Base-by-base conservation (phyloP, 2,888 invertebrate species). In the Pyrochroa serraticornis region DNA sequence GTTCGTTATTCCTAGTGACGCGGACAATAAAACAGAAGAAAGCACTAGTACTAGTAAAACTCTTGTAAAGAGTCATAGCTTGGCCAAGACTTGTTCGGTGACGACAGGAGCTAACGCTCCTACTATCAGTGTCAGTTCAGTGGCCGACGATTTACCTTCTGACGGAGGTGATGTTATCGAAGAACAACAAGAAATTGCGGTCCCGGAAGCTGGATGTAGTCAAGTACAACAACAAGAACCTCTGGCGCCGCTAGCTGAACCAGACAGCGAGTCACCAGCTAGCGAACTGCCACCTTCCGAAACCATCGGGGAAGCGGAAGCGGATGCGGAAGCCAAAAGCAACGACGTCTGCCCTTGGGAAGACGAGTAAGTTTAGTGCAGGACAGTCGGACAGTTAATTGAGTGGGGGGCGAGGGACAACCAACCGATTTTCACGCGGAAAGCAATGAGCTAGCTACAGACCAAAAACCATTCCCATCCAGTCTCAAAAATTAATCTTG, bases 321-420 rank as follows among this genome's bases (percentile, higher is more conserved):
- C 75, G 42, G 78, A 80, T 62, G 75, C 78, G 69, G 81, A 80
- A 65, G 74, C 80, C 59, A 86, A 88, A 81, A 85, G 86, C 80
- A 92, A 90, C 81, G 91, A 93, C 81, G 88, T 94, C 77, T 95
- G 94, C 83, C 94, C 94, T 56, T 95, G 95, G 94, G 94, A 94
- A 85, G 93, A 94, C 83, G 93, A 94, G 94, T 94, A 85, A 92
- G 93, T 60, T 49, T 46, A 39, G 52, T 42, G 47, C 42, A 36
- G 54, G 37, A 22, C 22, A 22, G 22, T 22, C 22, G 22, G 50
- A 35, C 41, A 43, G 50, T 52, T 52, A 22, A 22, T 22, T 3
- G 22, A 22, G 22, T 22, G 3, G 22, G 22, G 22, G 22, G 22
- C 22, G 22, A 22, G 5, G 22, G 22, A 2, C 22, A 22, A 22